Evolutionary conservation across 2,797 vertebrate genomes (phyloP).

Genomic region (Urocyon cinereoargenteus): DNA sequence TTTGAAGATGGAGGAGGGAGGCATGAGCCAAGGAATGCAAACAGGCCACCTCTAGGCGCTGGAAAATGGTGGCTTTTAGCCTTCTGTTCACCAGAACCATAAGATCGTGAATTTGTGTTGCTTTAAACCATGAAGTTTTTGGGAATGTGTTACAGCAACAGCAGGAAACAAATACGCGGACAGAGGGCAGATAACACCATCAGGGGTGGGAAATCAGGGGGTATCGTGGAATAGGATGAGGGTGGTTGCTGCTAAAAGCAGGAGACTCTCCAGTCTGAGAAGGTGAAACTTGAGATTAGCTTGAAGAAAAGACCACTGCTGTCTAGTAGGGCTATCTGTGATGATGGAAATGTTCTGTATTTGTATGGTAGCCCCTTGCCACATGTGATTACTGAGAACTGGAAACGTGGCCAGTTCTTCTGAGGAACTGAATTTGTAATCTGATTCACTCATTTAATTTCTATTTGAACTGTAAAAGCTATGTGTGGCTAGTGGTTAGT

Average conservation of each 20-base stretch:
- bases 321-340: background rate
- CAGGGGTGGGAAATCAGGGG: background rate
- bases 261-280: background rate
- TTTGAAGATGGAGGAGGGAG: background rate
- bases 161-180: slow-evolving; percentile 2
- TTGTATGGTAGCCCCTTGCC: background rate
- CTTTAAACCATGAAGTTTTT: background rate
- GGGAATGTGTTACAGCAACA: background rate
- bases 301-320: background rate
- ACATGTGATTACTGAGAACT: background rate
- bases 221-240: background rate
- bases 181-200: background rate
- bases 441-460: slow-evolving; percentile 42
- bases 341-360: slow-evolving; percentile 13
- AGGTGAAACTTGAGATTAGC: background rate
- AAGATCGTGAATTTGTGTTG: slow-evolving; percentile 11
- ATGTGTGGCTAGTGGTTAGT: background rate
- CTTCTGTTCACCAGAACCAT: background rate
- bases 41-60: background rate
- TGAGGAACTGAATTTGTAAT: background rate
- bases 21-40: background rate
- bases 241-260: background rate
- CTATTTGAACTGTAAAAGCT: slow-evolving; percentile 31
- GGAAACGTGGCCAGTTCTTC: background rate
- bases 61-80: slow-evolving; percentile 7